A percentile compares a stretch with the other conserved stretches of the same genome.
phyloP scores from a whole-genome alignment of 2,797 vertebrate genomes.

The Dryobates pubescens region DNA sequence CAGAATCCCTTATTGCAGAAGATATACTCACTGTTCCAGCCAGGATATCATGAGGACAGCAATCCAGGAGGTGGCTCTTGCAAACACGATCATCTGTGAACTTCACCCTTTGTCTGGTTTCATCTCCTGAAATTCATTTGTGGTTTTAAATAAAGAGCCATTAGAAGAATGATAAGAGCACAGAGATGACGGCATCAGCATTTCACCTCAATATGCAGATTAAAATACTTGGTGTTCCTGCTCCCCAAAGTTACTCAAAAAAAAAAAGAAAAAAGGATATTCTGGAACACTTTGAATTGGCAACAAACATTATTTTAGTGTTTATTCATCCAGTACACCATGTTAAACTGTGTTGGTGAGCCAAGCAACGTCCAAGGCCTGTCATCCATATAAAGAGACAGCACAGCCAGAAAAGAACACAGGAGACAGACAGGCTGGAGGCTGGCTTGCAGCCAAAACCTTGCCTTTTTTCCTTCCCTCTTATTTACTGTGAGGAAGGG shows the following conservation, averaged over 20 bases:
- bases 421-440: constrained; percentile 56
- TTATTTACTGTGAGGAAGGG: neutral
- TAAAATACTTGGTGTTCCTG: constrained; percentile 62
- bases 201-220: constrained; percentile 59
- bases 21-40: constrained; percentile 92
- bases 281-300: constrained; percentile 51
- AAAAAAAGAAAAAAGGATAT: constrained; percentile 38
- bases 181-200: neutral
- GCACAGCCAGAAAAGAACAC: constrained; percentile 61
- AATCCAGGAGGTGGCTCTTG: constrained; percentile 99
- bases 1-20: neutral
- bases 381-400: constrained; percentile 60
- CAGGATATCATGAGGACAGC: constrained; percentile 98
- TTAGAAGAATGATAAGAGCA: constrained; percentile 36
- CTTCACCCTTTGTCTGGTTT: constrained; percentile 98
- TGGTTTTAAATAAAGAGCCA: constrained; percentile 78
- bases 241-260: constrained; percentile 53
- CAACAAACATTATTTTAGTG: constrained; percentile 46
- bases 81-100: constrained; percentile 97
- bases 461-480: neutral
- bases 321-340: constrained; percentile 53
- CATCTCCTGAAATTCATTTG: constrained; percentile 93
- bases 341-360: constrained; percentile 62
- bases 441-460: constrained; percentile 54
- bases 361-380: constrained; percentile 66